Base-by-base conservation (phyloP, 2,797 vertebrate genomes). In the Hafferia zeledoni region DNA sequence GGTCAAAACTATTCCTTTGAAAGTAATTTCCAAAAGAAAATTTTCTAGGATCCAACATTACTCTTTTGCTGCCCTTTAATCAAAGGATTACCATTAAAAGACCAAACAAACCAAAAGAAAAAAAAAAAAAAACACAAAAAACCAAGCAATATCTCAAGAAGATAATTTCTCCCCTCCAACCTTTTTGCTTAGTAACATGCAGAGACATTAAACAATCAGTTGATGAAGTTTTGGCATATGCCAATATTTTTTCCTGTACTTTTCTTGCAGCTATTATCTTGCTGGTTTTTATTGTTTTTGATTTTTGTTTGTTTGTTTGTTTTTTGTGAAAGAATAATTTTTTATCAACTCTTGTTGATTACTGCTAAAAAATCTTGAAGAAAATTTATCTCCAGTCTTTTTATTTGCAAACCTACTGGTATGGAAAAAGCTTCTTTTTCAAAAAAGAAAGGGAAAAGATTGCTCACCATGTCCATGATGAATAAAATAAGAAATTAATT, bases 401-500 rank as follows among this genome's bases (percentile, higher is more conserved):
- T 0, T 55, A 53, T 56, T 75, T 75, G 2, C 12, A 75, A 64
- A 56, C 13, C 10, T 50, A 23, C 2, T 52, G 17, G 2, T 59
- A 13, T 31, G 16, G 39, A 33, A 72, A 76, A 91, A 46, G 3
- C 13, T 27, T 9, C 17, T 56, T 87, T 50, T 78, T 27, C 30
- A 15, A 78, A 75, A 85, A 61, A 57, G 18, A 10, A 84, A 63
- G 13, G 39, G 9, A 37, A 50, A 50, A 56, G 28, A 3, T 74
- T 90, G 18, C 18, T 86, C 9, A 30, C 15, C 6, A 9, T 27
- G 7, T 43, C 24, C 52, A 57, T 43, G n/a, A 70, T 64, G 19
- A 76, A 85, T 74, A 59, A 69, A 87, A 65, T 43, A 77, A 53
- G 49, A 89, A 86, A 46, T 9, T 35, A 86, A 93, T 83, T 96